Evolutionary conservation across 2,113 vertebrate species (phyloP).

Genomic region (Ascaphus truei): DNA sequence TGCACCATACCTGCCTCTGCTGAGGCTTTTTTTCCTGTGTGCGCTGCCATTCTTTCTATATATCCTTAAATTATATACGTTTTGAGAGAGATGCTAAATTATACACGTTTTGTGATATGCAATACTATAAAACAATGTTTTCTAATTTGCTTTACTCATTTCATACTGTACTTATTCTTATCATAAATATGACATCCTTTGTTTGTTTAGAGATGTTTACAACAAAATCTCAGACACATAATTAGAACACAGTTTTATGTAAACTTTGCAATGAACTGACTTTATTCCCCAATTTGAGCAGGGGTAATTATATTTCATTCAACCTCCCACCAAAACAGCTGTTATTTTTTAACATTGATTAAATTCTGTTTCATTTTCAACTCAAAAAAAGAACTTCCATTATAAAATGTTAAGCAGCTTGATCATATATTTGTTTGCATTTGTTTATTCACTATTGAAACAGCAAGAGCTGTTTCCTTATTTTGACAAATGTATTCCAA

Average conservation of each 20-base stretch:
- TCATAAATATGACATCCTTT: too few species aligned
- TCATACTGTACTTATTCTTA: too few species aligned
- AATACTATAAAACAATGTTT: too few species aligned
- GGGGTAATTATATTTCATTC: constrained; percentile 15
- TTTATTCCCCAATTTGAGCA: not conserved
- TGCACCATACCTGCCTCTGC: too few species aligned
- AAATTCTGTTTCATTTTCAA: not conserved
- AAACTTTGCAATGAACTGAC: not conserved
- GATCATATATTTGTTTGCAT: constrained; percentile 23
- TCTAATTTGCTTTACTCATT: too few species aligned
- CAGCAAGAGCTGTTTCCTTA: not conserved
- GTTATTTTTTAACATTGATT: not conserved
- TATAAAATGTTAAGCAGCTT: not conserved
- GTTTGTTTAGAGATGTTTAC: too few species aligned
- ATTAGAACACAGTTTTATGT: constrained; percentile 20
- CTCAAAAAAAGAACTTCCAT: not conserved
- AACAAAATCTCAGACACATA: not conserved
- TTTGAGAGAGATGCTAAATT: too few species aligned
- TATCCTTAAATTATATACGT: too few species aligned
- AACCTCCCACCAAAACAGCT: constrained; percentile 16
- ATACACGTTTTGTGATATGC: too few species aligned
- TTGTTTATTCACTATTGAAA: constrained; percentile 7
- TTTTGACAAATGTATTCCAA: not conserved
- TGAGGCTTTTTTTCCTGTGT: too few species aligned
- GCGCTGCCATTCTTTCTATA: too few species aligned